Evolutionary conservation across 2,113 vertebrate genomes (phyloP).

Genomic region (Psilopogon haemacephalus): DNA sequence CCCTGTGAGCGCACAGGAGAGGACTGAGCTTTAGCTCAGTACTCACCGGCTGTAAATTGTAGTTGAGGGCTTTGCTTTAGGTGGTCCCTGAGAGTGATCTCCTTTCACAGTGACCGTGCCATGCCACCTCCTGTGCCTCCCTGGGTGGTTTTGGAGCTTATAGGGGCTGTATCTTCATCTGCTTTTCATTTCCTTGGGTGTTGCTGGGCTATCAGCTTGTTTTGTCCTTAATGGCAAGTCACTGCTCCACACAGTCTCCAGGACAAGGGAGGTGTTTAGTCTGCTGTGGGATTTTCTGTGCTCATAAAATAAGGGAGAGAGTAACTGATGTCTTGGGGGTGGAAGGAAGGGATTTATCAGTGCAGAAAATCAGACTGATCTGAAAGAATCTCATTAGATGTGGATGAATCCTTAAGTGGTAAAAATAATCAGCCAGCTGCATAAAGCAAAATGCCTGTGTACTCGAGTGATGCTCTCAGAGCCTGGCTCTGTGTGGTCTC

Average conservation of each 20-base stretch:
- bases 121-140: neutral
- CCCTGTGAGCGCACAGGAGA: neutral
- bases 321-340: neutral
- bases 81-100: neutral
- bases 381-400: neutral
- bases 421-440: conserved; percentile 26
- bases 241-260: neutral
- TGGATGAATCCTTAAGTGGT: conserved; percentile 3
- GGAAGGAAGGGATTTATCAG: neutral
- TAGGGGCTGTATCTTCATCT: neutral
- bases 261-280: conserved; percentile 27
- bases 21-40: neutral
- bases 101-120: neutral
- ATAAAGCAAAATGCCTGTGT: neutral
- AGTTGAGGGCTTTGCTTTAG: neutral
- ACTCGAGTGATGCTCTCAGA: neutral
- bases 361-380: neutral
- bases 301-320: neutral
- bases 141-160: neutral
- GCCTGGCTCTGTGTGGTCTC: neutral
- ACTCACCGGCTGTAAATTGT: neutral
- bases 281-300: neutral
- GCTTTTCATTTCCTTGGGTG: conserved; percentile 48
- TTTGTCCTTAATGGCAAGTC: neutral
- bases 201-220: neutral